phyloP scores from a whole-genome alignment of 1,140 invertebrate genomes.

The Drosophila albomicans region DNA sequence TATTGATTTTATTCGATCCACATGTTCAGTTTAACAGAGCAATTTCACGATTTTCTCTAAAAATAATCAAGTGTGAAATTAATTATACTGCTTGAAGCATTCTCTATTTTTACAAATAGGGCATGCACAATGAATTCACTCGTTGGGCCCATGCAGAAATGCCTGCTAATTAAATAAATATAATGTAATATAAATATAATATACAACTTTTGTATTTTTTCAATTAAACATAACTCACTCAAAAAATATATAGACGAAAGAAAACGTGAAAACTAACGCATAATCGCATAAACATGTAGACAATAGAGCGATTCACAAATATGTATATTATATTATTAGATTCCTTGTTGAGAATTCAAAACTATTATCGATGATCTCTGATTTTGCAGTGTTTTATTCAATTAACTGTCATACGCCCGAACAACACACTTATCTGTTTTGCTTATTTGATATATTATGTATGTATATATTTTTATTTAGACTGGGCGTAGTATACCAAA shows the following conservation, averaged over 20 bases:
- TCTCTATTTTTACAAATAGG: neutral
- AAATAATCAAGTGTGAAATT: neutral
- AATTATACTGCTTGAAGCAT: constrained; percentile 2
- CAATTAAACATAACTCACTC: constrained; percentile 11
- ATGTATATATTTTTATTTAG: constrained; percentile 11
- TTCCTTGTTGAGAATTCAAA: constrained; percentile 4
- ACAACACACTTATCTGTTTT: constrained; percentile 9
- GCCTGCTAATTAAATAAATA: constrained; percentile 23
- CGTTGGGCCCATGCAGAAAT: constrained; percentile 13
- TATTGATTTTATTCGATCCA: constrained; percentile 2
- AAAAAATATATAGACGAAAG: constrained; percentile 6
- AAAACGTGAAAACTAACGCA: constrained; percentile 4
- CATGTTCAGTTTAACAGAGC: constrained; percentile 4
- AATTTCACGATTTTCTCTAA: constrained; percentile 2
- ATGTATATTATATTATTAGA: no score
- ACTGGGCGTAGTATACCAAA: constrained; percentile 9
- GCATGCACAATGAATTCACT: neutral
- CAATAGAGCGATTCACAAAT: constrained; percentile 1
- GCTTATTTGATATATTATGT: constrained; percentile 12
- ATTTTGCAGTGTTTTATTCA: constrained; percentile 15
- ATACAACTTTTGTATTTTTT: constrained; percentile 11
- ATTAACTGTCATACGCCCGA: constrained; percentile 11
- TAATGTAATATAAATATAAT: constrained; percentile 38
- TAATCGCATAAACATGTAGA: constrained; percentile 1
- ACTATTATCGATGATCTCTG: constrained; percentile 9